A percentile compares a stretch with the other conserved stretches of the same genome.
phyloP scores from a whole-genome alignment of 2,113 vertebrate species.

The Prunella himalayana region DNA sequence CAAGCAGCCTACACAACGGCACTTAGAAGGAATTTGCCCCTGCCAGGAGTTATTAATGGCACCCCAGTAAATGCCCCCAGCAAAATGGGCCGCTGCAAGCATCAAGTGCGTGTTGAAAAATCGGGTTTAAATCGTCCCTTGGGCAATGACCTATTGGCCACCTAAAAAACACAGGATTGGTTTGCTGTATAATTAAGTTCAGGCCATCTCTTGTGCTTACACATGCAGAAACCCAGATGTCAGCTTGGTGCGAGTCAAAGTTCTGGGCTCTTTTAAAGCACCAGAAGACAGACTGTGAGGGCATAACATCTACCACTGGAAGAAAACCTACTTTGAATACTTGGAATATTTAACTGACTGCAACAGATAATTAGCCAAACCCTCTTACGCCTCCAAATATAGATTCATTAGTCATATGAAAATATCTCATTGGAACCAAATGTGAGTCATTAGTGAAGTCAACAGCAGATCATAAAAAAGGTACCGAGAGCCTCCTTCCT shows the following conservation, averaged over 20 bases:
- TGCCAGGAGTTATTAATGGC: conserved; percentile 48
- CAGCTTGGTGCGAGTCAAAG: not conserved
- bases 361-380: conserved; percentile 62
- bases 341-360: conserved; percentile 52
- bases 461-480: conserved; percentile 51
- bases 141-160: conserved; percentile 48
- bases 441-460: conserved; percentile 63
- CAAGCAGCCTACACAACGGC: not conserved
- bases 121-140: not conserved
- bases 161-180: conserved; percentile 34
- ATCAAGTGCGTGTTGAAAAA: conserved; percentile 41
- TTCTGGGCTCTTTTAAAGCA: not conserved
- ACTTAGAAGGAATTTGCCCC: conserved; percentile 31
- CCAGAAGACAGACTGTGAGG: not conserved
- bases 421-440: conserved; percentile 59
- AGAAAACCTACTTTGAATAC: conserved; percentile 32
- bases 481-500: conserved; percentile 3
- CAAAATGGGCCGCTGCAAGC: not conserved
- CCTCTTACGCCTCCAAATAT: conserved; percentile 49
- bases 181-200: conserved; percentile 48
- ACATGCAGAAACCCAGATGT: conserved; percentile 43
- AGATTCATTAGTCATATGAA: conserved; percentile 61
- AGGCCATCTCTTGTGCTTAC: conserved; percentile 44
- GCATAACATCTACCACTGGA: conserved; percentile 23
- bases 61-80: conserved; percentile 27